These are phyloP conservation scores for Allacma fusca DNA, from an alignment of 2,888 invertebrate genomes.

Conservation along the genomic window DNA sequence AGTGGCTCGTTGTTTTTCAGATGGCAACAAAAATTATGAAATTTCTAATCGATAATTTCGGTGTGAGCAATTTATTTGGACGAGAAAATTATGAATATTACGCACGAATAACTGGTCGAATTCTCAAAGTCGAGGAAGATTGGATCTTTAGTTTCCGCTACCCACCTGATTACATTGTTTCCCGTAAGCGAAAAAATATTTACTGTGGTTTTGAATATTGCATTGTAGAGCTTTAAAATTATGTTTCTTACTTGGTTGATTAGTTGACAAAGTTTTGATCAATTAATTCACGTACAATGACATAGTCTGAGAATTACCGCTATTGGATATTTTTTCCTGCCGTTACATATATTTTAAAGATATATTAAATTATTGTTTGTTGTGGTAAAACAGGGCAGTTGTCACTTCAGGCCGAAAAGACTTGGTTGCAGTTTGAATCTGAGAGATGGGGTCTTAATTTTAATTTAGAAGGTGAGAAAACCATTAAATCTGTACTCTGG, in stretches of 20 bases:
- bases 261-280: too few relatives aligned
- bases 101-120: constrained; percentile 90
- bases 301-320: too few relatives aligned
- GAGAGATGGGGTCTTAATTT: constrained; percentile 86
- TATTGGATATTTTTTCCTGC: too few relatives aligned
- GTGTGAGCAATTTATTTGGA: constrained; percentile 93
- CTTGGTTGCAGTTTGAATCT: constrained; percentile 89
- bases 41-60: constrained; percentile 96
- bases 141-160: constrained; percentile 95
- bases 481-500: neutral
- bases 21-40: constrained; percentile 96
- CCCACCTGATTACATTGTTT: constrained; percentile 73
- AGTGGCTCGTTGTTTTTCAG: constrained; percentile 66
- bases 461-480: constrained; percentile 76
- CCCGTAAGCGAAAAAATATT: constrained; percentile 65
- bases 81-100: constrained; percentile 94
- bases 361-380: neutral
- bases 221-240: constrained; percentile 62
- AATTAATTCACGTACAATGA: too few relatives aligned
- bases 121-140: constrained; percentile 90
- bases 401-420: constrained; percentile 86
- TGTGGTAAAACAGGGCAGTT: constrained; percentile 73
- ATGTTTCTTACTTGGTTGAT: too few relatives aligned
- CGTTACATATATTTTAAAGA: neutral
- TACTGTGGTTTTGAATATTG: too few relatives aligned